Percentiles rank a stretch among this genome's conserved stretches.
Evolutionary conservation across 2,113 vertebrate genomes (phyloP).

Genomic region (Hippocampus zosterae): DNA sequence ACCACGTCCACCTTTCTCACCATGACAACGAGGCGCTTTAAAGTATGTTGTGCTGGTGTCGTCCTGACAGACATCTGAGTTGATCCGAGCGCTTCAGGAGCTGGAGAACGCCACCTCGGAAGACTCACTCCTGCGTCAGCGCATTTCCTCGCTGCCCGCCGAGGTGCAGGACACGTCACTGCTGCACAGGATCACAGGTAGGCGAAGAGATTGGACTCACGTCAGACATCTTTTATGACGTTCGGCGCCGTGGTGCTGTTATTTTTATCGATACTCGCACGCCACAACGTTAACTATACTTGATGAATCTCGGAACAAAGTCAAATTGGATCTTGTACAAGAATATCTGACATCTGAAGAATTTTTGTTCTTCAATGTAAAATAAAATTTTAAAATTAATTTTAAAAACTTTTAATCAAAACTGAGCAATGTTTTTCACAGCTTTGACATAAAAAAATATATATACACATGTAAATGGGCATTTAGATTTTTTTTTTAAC

Average conservation of each 20-base stretch:
- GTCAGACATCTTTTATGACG: too few species aligned
- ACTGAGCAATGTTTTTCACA: too few species aligned
- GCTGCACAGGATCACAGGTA: conserved; percentile 94
- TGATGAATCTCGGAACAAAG: not conserved
- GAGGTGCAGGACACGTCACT: conserved; percentile 95
- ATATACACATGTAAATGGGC: too few species aligned
- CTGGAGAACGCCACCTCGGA: conserved; percentile 94
- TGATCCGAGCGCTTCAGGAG: conserved; percentile 95
- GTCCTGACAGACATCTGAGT: conserved; percentile 81
- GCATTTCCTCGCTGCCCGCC: conserved; percentile 89
- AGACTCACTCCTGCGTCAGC: conserved; percentile 90
- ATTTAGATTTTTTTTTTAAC: not conserved
- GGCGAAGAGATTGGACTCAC: conserved; percentile 20
- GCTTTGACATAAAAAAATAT: too few species aligned
- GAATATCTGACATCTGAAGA: not conserved
- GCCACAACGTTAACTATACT: too few species aligned
- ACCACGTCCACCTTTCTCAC: too few species aligned
- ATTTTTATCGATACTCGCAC: too few species aligned
- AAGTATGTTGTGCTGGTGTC: conserved; percentile 22
- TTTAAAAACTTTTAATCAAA: too few species aligned
- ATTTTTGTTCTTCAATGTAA: too few species aligned
- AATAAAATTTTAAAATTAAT: too few species aligned
- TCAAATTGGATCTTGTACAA: not conserved
- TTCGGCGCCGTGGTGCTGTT: too few species aligned
- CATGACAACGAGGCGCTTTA: too few species aligned